Evolutionary conservation across 1,140 invertebrate genomes (phyloP), one percentile per base, ranked within the genome.

Genomic region (Brachionus rotundiformis): DNA sequence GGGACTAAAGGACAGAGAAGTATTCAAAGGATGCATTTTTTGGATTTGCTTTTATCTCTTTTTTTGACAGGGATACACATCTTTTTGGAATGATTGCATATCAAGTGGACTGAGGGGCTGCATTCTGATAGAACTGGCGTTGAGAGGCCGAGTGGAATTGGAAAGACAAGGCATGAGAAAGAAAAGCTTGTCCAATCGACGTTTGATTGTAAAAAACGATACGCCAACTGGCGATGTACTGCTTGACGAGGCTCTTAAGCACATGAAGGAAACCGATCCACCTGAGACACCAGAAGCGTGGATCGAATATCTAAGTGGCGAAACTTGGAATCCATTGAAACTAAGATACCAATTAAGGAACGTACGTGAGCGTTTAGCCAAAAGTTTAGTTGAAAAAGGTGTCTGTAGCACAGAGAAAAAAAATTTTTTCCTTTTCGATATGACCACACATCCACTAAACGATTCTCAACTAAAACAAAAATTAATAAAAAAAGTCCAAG

Each of bases 61-160:
- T 86, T n/a, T 84, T 16, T 16, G 29, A 81, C 86, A 98, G 96
- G 97, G 97, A 82, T 99, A 99, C 89, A 99, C 97, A 85, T 99
- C 97, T 47, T 99, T 99, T 90, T 99, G 98, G 98, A 99, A 99
- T 90, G 98, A 99, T 89, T 99, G 96, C 89, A 99, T 99, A 91
- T 99, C 96, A 84, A 96, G 95, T 84, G 98, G 98, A 19, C 90
- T 99, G 65, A 91, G 98, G 85, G 97, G 98, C 82, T 99, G 96
- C 88, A 99, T 99, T 86, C 90, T 99, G 82, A 96, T 98, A 83
- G 98, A 99, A 89, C 90, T 99, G 81, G 94, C 94, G 7, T 89
- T 99, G 63, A 90, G 96, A 84, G 95, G 95, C 25, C 91, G 96
- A 83, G 92, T 99, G 79, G 96, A 98, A 90, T 89, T 99, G 82